Evolutionary conservation across 2,113 vertebrate genomes (phyloP).

Genomic region (Protobothrops flavoviridis): DNA sequence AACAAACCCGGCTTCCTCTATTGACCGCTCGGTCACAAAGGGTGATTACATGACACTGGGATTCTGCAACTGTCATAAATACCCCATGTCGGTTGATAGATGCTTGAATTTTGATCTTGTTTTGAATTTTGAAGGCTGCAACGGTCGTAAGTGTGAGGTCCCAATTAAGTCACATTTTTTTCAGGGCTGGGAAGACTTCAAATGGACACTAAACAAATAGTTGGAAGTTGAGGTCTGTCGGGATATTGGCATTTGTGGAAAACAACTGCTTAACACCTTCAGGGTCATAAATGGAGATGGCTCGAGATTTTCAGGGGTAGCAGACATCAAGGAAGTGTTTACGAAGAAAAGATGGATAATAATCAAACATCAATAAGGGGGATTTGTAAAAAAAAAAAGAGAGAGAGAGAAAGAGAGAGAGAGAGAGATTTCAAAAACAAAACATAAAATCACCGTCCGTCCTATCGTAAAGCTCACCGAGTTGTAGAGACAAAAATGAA

Average conservation of each 20-base stretch:
- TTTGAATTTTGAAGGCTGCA: too few species aligned
- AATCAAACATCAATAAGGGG: conserved; percentile 60
- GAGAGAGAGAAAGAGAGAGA: not conserved
- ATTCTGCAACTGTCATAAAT: too few species aligned
- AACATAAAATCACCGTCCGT: conserved; percentile 69
- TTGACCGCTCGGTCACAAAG: too few species aligned
- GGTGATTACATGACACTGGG: too few species aligned
- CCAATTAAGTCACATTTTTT: too few species aligned
- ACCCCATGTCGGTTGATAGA: too few species aligned
- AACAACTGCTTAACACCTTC: conserved; percentile 58
- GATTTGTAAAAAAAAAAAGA: not conserved
- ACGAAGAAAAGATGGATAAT: conserved; percentile 67
- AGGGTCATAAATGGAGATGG: conserved; percentile 70
- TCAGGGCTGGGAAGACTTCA: too few species aligned
- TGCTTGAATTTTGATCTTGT: too few species aligned
- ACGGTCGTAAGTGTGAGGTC: too few species aligned
- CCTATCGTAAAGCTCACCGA: conserved; percentile 68
- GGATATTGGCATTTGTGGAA: conserved; percentile 68
- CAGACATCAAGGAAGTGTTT: conserved; percentile 74
- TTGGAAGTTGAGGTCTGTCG: too few species aligned
- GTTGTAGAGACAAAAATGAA: conserved; percentile 65
- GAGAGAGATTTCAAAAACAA: conserved; percentile 53
- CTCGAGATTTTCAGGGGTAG: conserved; percentile 58
- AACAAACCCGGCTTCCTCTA: too few species aligned
- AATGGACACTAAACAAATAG: too few species aligned